Conservation (phyloP, 1,140 invertebrate genomes). For the Drosophila kanapiae region DNA sequence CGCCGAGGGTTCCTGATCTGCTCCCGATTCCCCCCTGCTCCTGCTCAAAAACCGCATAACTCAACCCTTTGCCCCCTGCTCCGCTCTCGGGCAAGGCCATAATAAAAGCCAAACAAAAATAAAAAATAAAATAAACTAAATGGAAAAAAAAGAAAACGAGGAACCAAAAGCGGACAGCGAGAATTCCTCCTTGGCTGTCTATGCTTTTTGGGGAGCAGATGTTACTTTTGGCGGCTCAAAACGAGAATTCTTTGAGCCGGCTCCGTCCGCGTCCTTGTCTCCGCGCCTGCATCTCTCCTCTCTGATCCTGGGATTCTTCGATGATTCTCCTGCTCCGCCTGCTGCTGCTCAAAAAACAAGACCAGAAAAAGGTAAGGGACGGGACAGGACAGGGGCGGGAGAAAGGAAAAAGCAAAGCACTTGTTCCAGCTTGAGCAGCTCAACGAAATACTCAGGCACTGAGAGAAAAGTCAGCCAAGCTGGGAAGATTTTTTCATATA, state of each 20-base stretch:
- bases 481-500: too few species aligned
- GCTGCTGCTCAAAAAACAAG: constrained; percentile 54
- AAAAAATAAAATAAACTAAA: constrained; percentile 2
- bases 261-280: constrained; percentile 10
- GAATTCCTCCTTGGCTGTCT: constrained; percentile 67
- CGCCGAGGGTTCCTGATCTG: constrained; percentile 30
- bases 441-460: constrained; percentile 53
- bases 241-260: constrained; percentile 75
- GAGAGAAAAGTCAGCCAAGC: not conserved
- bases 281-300: not conserved
- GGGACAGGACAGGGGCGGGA: constrained; percentile 7
- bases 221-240: constrained; percentile 71
- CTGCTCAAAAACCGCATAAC: constrained; percentile 16
- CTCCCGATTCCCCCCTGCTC: constrained; percentile 1
- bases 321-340: constrained; percentile 24
- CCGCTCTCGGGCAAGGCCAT: constrained; percentile 42
- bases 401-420: constrained; percentile 72
- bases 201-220: constrained; percentile 76
- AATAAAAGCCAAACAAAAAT: constrained; percentile 44
- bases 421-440: constrained; percentile 68
- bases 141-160: not conserved
- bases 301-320: constrained; percentile 13
- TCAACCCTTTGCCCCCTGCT: constrained; percentile 22
- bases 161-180: constrained; percentile 45
- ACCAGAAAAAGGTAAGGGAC: constrained; percentile 43